Evolutionary conservation across 1,140 invertebrate genomes (phyloP).

Genomic region (Bombus impatiens): DNA sequence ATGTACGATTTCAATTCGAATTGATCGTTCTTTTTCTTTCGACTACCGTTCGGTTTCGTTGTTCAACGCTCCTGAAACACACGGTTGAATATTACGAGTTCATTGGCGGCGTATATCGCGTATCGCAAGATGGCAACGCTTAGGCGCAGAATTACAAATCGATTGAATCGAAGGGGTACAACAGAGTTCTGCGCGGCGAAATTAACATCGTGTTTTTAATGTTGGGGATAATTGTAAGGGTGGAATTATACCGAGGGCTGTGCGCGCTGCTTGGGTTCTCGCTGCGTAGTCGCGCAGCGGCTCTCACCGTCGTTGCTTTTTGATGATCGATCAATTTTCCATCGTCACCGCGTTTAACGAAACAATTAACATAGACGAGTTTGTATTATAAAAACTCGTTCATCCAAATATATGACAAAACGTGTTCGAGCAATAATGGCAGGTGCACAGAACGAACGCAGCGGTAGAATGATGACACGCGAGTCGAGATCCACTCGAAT

Average conservation of each 20-base stretch:
- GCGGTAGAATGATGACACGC: neutral
- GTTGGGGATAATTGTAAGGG: constrained; percentile 81
- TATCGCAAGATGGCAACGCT: constrained; percentile 67
- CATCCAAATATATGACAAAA: neutral
- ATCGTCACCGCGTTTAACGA: neutral
- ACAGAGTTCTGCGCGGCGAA: constrained; percentile 73
- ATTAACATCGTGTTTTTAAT: constrained; percentile 83
- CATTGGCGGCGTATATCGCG: constrained; percentile 52
- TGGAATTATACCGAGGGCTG: constrained; percentile 80
- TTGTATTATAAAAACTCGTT: neutral
- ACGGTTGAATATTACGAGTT: constrained; percentile 59
- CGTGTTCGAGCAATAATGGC: neutral
- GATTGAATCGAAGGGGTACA: constrained; percentile 80
- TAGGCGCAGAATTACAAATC: constrained; percentile 79
- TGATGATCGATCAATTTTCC: constrained; percentile 59
- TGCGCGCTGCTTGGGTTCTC: constrained; percentile 67
- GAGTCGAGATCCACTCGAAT: constrained; percentile 28
- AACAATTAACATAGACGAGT: constrained; percentile 38
- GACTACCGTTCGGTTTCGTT: neutral
- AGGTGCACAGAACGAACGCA: neutral
- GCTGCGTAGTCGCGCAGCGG: constrained; percentile 72
- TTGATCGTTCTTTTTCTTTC: neutral
- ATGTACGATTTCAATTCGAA: neutral
- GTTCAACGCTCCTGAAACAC: neutral
- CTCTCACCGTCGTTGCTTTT: constrained; percentile 71